A percentile compares a stretch with the other conserved stretches of the same genome.
phyloP scores from a whole-genome alignment of 2,797 vertebrate species.

The Crax fasciolata region DNA sequence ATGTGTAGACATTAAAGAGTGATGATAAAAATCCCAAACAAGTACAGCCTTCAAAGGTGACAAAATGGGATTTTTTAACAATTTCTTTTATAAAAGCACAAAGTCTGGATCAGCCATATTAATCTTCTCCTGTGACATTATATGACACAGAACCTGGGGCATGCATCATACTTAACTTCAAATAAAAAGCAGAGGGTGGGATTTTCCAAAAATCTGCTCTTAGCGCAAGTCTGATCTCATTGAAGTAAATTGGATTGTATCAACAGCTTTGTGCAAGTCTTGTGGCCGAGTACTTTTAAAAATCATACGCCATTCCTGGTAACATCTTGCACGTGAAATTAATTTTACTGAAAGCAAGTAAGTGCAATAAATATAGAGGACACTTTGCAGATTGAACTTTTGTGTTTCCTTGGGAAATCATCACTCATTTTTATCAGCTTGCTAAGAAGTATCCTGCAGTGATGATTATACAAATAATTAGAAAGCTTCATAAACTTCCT shows the following conservation, averaged over 20 bases:
- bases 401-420: neutral
- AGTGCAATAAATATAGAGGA: neutral
- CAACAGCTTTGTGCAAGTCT: neutral
- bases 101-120: neutral
- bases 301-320: neutral
- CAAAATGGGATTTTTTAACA: neutral
- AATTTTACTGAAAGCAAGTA: neutral
- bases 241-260: neutral
- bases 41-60: neutral
- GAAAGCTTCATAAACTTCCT: neutral
- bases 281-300: neutral
- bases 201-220: neutral
- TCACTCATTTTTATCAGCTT: slow-evolving; percentile 15
- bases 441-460: neutral
- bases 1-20: neutral
- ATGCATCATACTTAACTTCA: neutral
- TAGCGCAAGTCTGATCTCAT: neutral
- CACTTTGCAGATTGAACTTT: neutral
- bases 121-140: neutral
- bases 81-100: neutral
- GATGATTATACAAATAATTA: neutral
- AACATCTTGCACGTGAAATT: neutral
- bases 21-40: neutral
- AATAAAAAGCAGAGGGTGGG: neutral
- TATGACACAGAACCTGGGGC: neutral